A percentile compares a stretch with the other conserved stretches of the same genome.
Evolutionary conservation across 53 echinoderm and acorn worm genomes (phyloP).

Genomic region (Pentamera pediparva): DNA sequence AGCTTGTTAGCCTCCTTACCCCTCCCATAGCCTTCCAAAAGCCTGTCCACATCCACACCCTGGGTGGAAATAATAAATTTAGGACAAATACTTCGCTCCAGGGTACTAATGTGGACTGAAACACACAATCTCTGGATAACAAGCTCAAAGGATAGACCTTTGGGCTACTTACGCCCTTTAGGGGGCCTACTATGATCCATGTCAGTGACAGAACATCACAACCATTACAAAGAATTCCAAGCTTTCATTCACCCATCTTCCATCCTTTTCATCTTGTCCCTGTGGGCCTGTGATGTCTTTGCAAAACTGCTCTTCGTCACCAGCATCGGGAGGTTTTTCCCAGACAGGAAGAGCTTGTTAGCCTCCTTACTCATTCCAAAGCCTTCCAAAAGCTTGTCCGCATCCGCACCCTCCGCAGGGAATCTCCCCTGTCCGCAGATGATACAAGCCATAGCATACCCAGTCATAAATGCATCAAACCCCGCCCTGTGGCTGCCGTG

Average conservation of each 20-base stretch:
- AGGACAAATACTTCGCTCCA: too few species aligned
- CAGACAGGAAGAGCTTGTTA: conserved; percentile 80
- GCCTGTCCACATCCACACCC: not conserved
- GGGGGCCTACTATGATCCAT: too few species aligned
- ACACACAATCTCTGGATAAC: too few species aligned
- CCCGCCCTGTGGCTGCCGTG: conserved; percentile 78
- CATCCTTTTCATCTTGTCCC: conserved; percentile 71
- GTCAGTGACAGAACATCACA: too few species aligned
- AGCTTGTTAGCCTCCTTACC: conserved; percentile 60
- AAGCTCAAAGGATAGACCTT: too few species aligned
- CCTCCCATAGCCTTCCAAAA: conserved; percentile 38
- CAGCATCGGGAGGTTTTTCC: conserved; percentile 78
- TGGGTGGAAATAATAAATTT: too few species aligned
- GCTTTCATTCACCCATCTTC: too few species aligned
- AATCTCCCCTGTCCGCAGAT: conserved; percentile 33
- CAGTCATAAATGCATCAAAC: conserved; percentile 98
- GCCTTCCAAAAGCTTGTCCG: conserved; percentile 4
- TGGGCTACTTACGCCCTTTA: too few species aligned
- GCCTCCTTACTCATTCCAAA: conserved; percentile 41
- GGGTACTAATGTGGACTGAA: too few species aligned
- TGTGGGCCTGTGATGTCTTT: conserved; percentile 71
- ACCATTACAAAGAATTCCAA: too few species aligned
- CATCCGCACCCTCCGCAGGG: not conserved
- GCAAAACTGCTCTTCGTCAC: conserved; percentile 78
- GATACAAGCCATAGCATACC: conserved; percentile 72